Conservation (phyloP, 2,113 vertebrate species). For the Cottus gobio region DNA sequence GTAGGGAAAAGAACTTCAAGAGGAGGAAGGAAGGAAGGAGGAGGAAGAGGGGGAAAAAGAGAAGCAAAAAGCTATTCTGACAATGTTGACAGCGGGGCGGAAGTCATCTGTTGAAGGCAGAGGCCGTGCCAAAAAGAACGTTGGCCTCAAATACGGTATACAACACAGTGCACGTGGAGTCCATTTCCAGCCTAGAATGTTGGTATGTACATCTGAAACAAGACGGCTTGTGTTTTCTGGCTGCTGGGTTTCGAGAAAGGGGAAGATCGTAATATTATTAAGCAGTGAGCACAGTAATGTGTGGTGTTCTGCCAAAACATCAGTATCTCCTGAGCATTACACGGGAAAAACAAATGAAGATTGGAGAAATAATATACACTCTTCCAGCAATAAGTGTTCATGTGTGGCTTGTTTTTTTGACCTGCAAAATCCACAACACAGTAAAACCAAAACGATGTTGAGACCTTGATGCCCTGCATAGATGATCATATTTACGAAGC, state of each 20-base stretch:
- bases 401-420: background rate
- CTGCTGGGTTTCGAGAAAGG: background rate
- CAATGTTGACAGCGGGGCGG: conserved; percentile 19
- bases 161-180: background rate
- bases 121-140: conserved; percentile 18
- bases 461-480: conserved; percentile 15
- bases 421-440: too few species aligned
- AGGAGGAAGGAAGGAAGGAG: background rate
- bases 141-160: background rate
- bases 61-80: conserved; percentile 2
- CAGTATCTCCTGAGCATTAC: background rate
- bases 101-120: conserved; percentile 29
- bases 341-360: background rate
- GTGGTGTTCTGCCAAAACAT: background rate
- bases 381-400: background rate
- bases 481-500: conserved; percentile 38
- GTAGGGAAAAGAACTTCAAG: background rate
- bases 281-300: background rate
- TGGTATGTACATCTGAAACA: background rate
- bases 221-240: background rate
- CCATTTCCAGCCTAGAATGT: background rate
- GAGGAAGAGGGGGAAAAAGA: too few species aligned
- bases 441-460: background rate
- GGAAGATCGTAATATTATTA: background rate
- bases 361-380: background rate